Percentiles rank a stretch among this genome's conserved stretches.
These are phyloP conservation scores for Propithecus perrieri DNA, from an alignment of 2,797 vertebrate genomes.

Conservation along the genomic window DNA sequence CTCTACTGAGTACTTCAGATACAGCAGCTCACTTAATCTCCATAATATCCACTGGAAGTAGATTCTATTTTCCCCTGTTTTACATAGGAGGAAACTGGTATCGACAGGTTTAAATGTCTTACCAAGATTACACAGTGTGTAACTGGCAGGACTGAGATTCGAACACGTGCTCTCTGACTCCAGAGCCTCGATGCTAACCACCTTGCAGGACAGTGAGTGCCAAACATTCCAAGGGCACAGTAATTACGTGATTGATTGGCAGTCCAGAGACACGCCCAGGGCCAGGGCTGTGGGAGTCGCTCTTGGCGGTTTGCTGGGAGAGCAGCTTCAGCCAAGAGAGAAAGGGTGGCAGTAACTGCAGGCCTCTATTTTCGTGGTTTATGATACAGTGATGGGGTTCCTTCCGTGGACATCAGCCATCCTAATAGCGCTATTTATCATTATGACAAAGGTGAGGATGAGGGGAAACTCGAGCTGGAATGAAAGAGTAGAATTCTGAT, in stretches of 20 bases:
- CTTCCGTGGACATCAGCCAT: conserved; percentile 68
- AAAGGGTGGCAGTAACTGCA: conserved; percentile 39
- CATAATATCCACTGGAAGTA: background rate
- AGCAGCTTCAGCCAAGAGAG: conserved; percentile 6
- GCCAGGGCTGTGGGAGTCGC: background rate
- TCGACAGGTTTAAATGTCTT: background rate
- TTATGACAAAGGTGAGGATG: conserved; percentile 77
- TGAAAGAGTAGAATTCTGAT: conserved; percentile 77
- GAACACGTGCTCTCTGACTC: background rate
- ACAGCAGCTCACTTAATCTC: background rate
- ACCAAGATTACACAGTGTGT: background rate
- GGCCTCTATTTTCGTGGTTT: conserved; percentile 66
- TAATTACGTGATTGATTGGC: background rate
- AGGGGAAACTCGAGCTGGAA: conserved; percentile 51
- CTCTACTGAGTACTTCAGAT: background rate
- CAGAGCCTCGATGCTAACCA: background rate
- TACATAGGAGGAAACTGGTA: background rate
- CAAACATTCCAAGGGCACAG: background rate
- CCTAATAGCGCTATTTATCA: conserved; percentile 71
- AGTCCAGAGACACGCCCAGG: background rate
- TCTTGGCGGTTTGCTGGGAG: background rate
- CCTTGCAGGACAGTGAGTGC: background rate
- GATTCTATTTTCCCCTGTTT: background rate
- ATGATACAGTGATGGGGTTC: conserved; percentile 68
- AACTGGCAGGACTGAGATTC: background rate